These are phyloP conservation scores for Cantharis rustica DNA, from an alignment of 2,888 invertebrate species.

Conservation along the genomic window DNA sequence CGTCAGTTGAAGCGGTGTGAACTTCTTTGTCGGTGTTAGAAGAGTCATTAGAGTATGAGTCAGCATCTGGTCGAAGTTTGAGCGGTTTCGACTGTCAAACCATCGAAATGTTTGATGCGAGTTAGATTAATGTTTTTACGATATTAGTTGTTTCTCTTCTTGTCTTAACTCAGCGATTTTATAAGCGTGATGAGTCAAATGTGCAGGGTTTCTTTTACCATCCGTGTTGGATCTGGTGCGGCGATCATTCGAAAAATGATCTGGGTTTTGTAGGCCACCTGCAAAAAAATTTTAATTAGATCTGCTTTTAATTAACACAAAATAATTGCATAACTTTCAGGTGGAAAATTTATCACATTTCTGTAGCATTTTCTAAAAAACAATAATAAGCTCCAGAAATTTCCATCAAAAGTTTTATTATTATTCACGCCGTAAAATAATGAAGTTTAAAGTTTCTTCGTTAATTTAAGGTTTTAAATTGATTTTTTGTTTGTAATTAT, in stretches of 20 bases:
- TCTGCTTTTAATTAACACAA: neutral
- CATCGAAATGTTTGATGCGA: conserved; percentile 53
- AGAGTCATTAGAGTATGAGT: conserved; percentile 51
- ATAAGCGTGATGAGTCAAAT: conserved; percentile 6
- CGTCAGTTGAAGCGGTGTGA: conserved; percentile 42
- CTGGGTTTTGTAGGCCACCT: neutral
- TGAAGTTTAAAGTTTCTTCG: conserved; percentile 6
- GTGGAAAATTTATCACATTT: neutral
- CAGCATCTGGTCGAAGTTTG: conserved; percentile 40
- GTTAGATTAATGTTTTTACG: conserved; percentile 56
- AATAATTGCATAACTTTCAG: neutral
- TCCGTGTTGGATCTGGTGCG: neutral
- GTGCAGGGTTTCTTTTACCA: conserved; percentile 3
- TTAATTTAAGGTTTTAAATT: conserved; percentile 8
- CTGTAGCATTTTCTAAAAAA: neutral
- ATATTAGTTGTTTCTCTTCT: conserved; percentile 49
- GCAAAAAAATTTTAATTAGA: neutral
- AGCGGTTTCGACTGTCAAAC: conserved; percentile 48
- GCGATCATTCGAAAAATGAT: neutral
- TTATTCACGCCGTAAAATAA: neutral
- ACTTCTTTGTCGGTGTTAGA: conserved; percentile 48
- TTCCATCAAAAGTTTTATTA: neutral
- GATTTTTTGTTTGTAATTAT: conserved; percentile 36
- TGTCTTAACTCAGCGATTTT: conserved; percentile 46
- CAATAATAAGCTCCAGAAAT: neutral